Evolutionary conservation across 2,113 vertebrate species (phyloP), one percentile per base, ranked within the genome.

Genomic region (Nerophis ophidion): DNA sequence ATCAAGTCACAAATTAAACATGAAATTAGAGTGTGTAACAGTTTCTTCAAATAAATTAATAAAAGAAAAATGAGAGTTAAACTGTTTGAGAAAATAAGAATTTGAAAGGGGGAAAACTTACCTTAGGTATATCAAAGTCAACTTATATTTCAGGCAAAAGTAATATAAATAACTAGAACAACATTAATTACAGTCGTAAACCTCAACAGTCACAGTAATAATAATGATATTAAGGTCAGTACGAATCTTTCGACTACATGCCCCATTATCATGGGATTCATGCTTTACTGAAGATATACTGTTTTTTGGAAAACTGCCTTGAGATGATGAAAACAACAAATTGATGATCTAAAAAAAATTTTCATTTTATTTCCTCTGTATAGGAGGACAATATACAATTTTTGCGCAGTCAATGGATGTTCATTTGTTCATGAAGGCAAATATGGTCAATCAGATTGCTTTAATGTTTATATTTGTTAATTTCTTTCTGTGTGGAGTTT

Each of bases 1-100:
- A 53, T 75, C 26, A 40, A 26, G 48, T 66, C 66, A 5, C 51
- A 56, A 9, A 26, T 68, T n/a, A 26, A 26, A 47, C 33, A 64
- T 10, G 42, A 45, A 12, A 35, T 33, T 45, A 59, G 9, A 1
- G 47, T 34, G 50, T 71, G 53, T 47, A 49, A 65, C 49, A 8
- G 44, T 62, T 55, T 60, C 15, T 40, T 10, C 10, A 40, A 40
- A 40, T 40, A 8, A 4, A 44, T 44, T 44, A 12, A 44, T 12
- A 8, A 12, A 11, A 44, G 40, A 4, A 3, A 44, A 11, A 44
- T 44, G 4, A 44, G 12, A 11, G 12, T 44, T 11, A 44, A 5
- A 44, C 12, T 44, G 12, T 40, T 12, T 12, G 12, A 11, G 11
- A 9, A 12, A 9, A 44, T 44, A 4, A 44, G 2, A 44, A 4